A percentile compares a stretch with the other conserved stretches of the same genome.
Conservation (phyloP, 2,888 invertebrate species). For the Stenolophus ochropezus region DNA sequence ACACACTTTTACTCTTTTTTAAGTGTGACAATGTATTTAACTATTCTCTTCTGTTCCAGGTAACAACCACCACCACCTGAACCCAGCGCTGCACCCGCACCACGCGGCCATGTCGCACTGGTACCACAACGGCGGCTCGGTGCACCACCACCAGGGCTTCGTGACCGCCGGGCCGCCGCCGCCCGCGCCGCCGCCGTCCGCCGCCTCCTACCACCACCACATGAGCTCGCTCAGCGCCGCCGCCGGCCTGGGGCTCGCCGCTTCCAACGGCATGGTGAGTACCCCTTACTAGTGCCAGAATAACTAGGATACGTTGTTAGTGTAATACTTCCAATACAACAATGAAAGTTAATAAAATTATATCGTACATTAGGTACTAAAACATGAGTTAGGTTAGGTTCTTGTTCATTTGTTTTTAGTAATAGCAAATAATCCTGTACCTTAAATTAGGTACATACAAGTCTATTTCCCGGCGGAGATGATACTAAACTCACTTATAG, state of each 20-base stretch:
- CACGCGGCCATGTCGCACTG: slow-evolving; percentile 78
- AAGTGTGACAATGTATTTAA: too few species aligned
- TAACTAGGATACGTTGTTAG: not conserved
- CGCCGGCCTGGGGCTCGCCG: slow-evolving; percentile 75
- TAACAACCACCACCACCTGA: slow-evolving; percentile 72
- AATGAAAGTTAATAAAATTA: too few species aligned
- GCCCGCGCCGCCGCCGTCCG: slow-evolving; percentile 71
- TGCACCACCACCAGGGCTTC: slow-evolving; percentile 72
- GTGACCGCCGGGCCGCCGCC: slow-evolving; percentile 72
- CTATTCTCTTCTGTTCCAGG: slow-evolving; percentile 60
- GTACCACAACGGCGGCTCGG: slow-evolving; percentile 72
- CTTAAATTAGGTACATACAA: too few species aligned
- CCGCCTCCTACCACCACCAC: slow-evolving; percentile 74
- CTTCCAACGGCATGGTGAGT: slow-evolving; percentile 80
- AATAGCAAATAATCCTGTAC: too few species aligned
- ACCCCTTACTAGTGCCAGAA: not conserved
- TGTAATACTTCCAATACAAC: too few species aligned
- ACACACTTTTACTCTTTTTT: too few species aligned
- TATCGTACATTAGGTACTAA: too few species aligned
- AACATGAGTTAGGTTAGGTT: too few species aligned
- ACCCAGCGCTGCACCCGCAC: slow-evolving; percentile 71
- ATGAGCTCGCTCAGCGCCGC: slow-evolving; percentile 75
- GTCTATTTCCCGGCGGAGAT: too few species aligned
- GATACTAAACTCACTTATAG: too few species aligned
- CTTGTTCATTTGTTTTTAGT: too few species aligned